These are phyloP conservation scores for Mactromeris polynyma DNA, from an alignment of 2,888 invertebrate species.

Conservation along the genomic window DNA sequence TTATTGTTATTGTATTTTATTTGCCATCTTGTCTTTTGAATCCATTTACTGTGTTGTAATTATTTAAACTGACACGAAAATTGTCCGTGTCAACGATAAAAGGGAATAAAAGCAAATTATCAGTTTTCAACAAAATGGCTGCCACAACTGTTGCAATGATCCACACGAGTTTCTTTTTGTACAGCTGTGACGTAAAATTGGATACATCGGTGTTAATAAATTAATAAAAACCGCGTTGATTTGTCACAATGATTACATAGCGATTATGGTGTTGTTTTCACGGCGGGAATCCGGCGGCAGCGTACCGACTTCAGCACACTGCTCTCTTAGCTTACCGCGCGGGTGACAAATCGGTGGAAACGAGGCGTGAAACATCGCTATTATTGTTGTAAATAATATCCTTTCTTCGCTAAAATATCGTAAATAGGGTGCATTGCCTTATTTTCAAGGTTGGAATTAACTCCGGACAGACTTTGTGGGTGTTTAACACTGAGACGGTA, in stretches of 20 bases:
- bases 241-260: background rate
- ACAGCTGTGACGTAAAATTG: slow-evolving; percentile 60
- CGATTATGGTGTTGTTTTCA: slow-evolving; percentile 38
- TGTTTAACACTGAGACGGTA: slow-evolving; percentile 56
- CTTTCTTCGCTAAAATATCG: slow-evolving; percentile 35
- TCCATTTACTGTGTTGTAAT: background rate
- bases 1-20: background rate
- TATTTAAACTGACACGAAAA: slow-evolving; percentile 49
- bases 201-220: slow-evolving; percentile 29
- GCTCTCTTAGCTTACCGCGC: slow-evolving; percentile 5
- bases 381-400: slow-evolving; percentile 68
- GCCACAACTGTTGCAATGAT: slow-evolving; percentile 12
- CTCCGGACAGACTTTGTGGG: slow-evolving; percentile 38
- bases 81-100: slow-evolving; percentile 45
- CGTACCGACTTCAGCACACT: slow-evolving; percentile 44
- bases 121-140: slow-evolving; percentile 25
- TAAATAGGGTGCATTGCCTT: slow-evolving; percentile 40
- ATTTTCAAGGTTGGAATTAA: slow-evolving; percentile 35
- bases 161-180: slow-evolving; percentile 38
- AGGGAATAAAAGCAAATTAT: slow-evolving; percentile 13
- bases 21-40: background rate
- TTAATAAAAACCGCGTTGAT: slow-evolving; percentile 38
- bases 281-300: slow-evolving; percentile 47
- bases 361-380: slow-evolving; percentile 55
- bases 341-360: slow-evolving; percentile 63